Evolutionary conservation across 2,113 vertebrate genomes (phyloP).

Genomic region (Ictidomys tridecemlineatus): DNA sequence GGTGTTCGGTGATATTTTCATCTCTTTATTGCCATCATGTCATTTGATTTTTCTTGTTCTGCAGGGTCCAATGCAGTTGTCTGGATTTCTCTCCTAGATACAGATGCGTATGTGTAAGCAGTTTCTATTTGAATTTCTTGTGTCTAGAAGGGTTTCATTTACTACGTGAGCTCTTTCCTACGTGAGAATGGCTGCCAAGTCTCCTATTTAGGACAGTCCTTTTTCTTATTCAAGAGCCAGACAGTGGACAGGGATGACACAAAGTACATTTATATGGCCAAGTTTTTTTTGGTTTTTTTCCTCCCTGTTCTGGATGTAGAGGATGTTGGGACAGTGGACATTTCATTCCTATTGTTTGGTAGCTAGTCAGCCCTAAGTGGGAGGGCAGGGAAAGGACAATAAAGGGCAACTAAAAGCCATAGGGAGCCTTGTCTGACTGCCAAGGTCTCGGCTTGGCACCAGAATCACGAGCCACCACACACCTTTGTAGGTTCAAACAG

Average conservation of each 20-base stretch:
- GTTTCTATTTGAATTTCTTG: not conserved
- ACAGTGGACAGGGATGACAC: not conserved
- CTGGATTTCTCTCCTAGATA: not conserved
- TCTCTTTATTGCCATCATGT: no score
- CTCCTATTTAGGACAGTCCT: not conserved
- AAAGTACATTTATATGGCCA: not conserved
- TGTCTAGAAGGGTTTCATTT: not conserved
- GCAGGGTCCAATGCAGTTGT: not conserved
- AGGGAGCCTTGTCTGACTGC: no score
- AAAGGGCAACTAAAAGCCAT: no score
- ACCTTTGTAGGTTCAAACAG: no score
- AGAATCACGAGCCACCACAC: no score
- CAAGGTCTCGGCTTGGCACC: no score
- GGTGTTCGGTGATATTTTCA: not conserved
- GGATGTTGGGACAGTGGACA: not conserved
- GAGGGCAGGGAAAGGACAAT: no score
- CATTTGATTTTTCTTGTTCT: not conserved
- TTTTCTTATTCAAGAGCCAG: constrained; percentile 15
- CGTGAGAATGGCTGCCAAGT: not conserved
- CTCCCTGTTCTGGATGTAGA: not conserved
- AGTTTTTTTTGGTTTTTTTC: not conserved
- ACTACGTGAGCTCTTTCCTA: not conserved
- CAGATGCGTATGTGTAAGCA: not conserved
- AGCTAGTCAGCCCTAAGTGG: no score
- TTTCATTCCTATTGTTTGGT: not conserved